phyloP scores from a whole-genome alignment of 1,140 invertebrate genomes.

The Megathymus violae region DNA sequence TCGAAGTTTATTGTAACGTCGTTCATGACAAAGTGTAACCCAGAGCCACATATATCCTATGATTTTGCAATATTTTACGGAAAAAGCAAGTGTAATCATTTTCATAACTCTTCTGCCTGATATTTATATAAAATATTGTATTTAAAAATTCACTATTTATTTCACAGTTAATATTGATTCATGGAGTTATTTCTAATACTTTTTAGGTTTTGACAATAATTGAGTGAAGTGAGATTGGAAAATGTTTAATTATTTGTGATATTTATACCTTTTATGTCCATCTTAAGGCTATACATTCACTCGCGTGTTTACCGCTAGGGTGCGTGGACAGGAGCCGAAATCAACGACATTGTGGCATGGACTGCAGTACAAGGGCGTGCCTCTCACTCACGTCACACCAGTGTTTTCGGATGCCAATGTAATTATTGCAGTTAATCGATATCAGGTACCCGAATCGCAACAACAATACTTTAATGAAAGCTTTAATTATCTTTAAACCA shows the following conservation, averaged over 20 bases:
- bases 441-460: slow-evolving; percentile 45
- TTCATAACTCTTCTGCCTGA: no score
- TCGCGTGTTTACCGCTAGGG: slow-evolving; percentile 48
- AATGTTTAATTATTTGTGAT: slow-evolving; percentile 9
- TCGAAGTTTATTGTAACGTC: no score
- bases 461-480: slow-evolving; percentile 47
- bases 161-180: not conserved
- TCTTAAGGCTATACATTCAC: slow-evolving; percentile 62
- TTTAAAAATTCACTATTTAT: not conserved
- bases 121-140: no score
- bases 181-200: not conserved
- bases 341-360: slow-evolving; percentile 67
- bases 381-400: slow-evolving; percentile 73
- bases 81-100: no score
- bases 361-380: slow-evolving; percentile 71
- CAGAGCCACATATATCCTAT: no score
- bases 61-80: no score
- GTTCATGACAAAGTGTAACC: no score
- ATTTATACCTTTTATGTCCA: slow-evolving; percentile 27
- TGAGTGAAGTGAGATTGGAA: slow-evolving; percentile 14
- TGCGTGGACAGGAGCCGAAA: slow-evolving; percentile 60
- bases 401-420: slow-evolving; percentile 69
- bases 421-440: slow-evolving; percentile 67
- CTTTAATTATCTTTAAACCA: slow-evolving; percentile 48
- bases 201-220: slow-evolving; percentile 17